Evolutionary conservation across 2,888 invertebrate species (phyloP), one percentile per base, ranked within the genome.

Genomic region (Cheilosia urbana): DNA sequence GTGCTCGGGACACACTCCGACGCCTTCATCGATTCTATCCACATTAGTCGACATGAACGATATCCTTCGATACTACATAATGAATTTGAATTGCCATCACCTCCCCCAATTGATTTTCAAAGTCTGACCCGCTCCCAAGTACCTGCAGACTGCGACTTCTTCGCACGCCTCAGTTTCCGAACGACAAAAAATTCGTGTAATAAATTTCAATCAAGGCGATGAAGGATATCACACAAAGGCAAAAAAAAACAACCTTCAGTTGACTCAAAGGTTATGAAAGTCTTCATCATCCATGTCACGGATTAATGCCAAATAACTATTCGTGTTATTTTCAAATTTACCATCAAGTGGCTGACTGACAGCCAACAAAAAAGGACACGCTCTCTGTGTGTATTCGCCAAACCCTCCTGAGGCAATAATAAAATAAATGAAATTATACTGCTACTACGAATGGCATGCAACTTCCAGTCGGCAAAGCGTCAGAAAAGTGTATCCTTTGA

Each of bases 241-340:
- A 21, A 51, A 37, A 37, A 37, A 37, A 37, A 13, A 37, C 4
- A 4, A 37, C 37, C 37, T 37, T 4, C 37, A 37, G 21, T 21
- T 21, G 55, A 40, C 24, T 47, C 13, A 15, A 49, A 55, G 66
- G 45, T 47, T 78, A 78, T 78, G 78, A 78, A 83, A 72, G 72
- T 30, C 71, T 68, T 78, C 69, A 80, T 63, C 78, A 65, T 57
- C 57, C 73, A 68, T 75, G 75, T 84, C 58, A 75, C 68, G 75
- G 65, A 84, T 69, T 73, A 47, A 47, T 60, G 68, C 53, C 27
- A 84, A 84, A 84, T 84, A 84, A 71, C 75, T 34, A 75, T 84
- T 84, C 84, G 84, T 84, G 84, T 60, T 80, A 21, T 40, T 75
- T 57, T 55, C 53, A 66, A 79, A 84, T 80, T 80, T 65, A 58